Evolutionary conservation across 2,113 vertebrate genomes (phyloP), one percentile per base, ranked within the genome.

Genomic region (Cromileptes altivelis): DNA sequence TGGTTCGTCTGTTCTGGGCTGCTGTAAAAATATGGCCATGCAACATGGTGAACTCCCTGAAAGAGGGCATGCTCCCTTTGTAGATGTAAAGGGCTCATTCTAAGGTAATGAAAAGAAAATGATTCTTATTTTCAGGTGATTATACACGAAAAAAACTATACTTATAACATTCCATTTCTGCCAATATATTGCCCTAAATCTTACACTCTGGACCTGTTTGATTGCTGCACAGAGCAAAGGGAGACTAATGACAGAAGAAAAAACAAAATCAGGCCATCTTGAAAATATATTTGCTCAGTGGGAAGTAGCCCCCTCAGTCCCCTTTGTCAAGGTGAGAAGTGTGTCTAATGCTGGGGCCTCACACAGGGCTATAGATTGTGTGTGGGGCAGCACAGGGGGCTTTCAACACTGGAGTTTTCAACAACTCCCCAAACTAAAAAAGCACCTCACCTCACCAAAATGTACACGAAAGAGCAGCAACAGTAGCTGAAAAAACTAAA

Each of bases 401-500:
- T 49, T 81, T 52, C 13, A 42, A 4, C 50, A 4, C 17, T 50
- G 40, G 2, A 37, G 42, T 65, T 65, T 70, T 65, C 58, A 75
- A 30, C 19, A 65, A 50, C 25, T 25, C 21, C 8, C 33, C 40
- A 45, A 21, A 8, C 4, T 30, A 17, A 61, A 33, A 67, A 60
- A 75, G 30, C 61, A 71, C 60, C 45, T 56, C 40, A 21, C 33
- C 30, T 64, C 58, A 25, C 23, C 8, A 1, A 25, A 42, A 56
- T 23, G 25, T 65, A 18, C 21, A 67, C 9, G 4, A 23, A 50
- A 0, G 1, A 42, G 3, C 18, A 45, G 42, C 14, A 68, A 50
- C 69, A 60, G 23, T 30, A 45, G 15, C 58, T 65, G 3, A 86
- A 82, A 89, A 86, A 82, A 89, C 52, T 82, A 64, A 77, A 82